These are phyloP conservation scores for Mionectes olivaceus DNA, from an alignment of 2,797 vertebrate species.

Conservation along the genomic window DNA sequence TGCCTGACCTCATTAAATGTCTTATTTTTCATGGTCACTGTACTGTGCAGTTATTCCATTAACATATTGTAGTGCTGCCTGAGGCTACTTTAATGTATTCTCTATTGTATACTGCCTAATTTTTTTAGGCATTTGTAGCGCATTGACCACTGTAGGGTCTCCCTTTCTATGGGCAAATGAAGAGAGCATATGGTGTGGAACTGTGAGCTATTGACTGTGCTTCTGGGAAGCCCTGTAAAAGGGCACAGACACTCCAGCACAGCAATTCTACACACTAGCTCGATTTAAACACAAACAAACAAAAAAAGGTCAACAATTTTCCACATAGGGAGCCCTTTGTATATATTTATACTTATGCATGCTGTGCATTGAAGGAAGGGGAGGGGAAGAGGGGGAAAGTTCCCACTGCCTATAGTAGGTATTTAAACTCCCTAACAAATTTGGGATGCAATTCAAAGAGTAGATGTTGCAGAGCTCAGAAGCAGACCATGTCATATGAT, in stretches of 20 bases:
- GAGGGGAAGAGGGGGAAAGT: not conserved
- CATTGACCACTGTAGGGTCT: conserved; percentile 34
- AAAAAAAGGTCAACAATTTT: not conserved
- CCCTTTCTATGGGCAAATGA: not conserved
- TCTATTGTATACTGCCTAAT: conserved; percentile 55
- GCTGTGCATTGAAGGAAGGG: not conserved
- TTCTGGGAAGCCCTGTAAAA: not conserved
- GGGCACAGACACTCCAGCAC: not conserved
- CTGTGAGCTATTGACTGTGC: conserved; percentile 1
- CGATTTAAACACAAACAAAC: not conserved
- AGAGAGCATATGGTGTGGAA: conserved; percentile 25
- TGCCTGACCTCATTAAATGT: conserved; percentile 63
- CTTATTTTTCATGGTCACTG: conserved; percentile 54
- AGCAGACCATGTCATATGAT: not conserved
- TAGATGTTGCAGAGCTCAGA: not conserved
- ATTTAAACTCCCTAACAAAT: not conserved
- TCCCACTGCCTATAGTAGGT: not conserved
- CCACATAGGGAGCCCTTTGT: not conserved
- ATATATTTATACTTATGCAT: not conserved
- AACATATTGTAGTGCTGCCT: conserved; percentile 56
- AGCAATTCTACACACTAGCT: not conserved
- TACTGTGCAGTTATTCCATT: conserved; percentile 63
- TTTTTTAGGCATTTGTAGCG: conserved; percentile 60
- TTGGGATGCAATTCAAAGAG: not conserved
- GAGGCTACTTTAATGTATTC: conserved; percentile 50